These are phyloP conservation scores for Slavum lentiscoides DNA, from an alignment of 2,888 invertebrate genomes.

Conservation along the genomic window DNA sequence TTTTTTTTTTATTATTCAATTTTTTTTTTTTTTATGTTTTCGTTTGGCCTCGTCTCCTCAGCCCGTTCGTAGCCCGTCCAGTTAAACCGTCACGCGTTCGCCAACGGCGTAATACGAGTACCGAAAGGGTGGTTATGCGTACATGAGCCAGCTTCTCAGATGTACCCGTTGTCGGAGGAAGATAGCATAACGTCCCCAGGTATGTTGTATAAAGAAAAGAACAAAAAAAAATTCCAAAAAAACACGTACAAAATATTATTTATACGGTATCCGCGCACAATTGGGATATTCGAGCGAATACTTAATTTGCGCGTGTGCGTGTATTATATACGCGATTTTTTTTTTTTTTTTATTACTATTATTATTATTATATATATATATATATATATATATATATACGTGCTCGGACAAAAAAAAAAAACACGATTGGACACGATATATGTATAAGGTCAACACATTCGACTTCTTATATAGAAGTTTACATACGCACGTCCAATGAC, in stretches of 20 bases:
- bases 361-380: not conserved
- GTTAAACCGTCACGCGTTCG: conserved; percentile 44
- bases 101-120: conserved; percentile 50
- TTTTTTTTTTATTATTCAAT: conserved; percentile 9
- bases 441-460: conserved; percentile 45
- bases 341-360: too few species aligned
- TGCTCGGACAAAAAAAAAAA: conserved; percentile 8
- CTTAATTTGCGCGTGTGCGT: not conserved
- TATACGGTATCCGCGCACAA: not conserved
- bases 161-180: conserved; percentile 53
- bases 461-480: conserved; percentile 15
- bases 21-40: conserved; percentile 47
- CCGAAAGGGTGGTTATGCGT: conserved; percentile 49
- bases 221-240: conserved; percentile 8
- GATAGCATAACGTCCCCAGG: conserved; percentile 53
- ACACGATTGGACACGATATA: conserved; percentile 40
- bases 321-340: too few species aligned
- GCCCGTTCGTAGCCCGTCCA: conserved; percentile 46
- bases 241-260: not conserved
- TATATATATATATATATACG: not conserved
- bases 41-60: conserved; percentile 47
- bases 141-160: conserved; percentile 52
- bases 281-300: conserved; percentile 4
- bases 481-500: conserved; percentile 40
- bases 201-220: conserved; percentile 37